phyloP scores from a whole-genome alignment of 1,140 invertebrate species.

The Uloborus diversus region DNA sequence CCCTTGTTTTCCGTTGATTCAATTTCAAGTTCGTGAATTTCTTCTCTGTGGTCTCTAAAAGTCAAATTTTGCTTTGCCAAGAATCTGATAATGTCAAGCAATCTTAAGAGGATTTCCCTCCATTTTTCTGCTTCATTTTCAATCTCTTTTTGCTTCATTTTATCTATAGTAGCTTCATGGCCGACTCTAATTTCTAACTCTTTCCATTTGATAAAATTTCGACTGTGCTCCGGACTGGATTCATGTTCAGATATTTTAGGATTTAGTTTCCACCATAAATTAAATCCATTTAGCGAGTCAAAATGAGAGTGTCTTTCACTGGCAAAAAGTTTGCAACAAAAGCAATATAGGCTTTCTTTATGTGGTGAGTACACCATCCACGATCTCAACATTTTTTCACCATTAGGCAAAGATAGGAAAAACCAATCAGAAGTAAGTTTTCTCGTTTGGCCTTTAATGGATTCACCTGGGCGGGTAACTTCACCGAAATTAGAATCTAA shows the following conservation, averaged over 20 bases:
- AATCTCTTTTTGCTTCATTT: background rate
- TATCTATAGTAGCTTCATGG: background rate
- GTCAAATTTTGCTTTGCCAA: conserved; percentile 31
- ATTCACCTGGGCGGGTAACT: conserved; percentile 1
- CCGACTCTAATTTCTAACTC: background rate
- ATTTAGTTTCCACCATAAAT: conserved; percentile 5
- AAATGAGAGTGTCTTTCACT: background rate
- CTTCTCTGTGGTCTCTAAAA: conserved; percentile 18
- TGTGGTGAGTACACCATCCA: conserved; percentile 23
- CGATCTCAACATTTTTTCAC: background rate
- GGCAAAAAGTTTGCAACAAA: conserved; percentile 6
- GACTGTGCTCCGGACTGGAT: background rate
- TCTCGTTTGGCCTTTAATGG: background rate
- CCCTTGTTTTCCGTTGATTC: conserved; percentile 4
- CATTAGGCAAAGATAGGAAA: background rate
- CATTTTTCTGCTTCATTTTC: conserved; percentile 1
- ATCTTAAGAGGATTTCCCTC: conserved; percentile 8
- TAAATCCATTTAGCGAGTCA: background rate
- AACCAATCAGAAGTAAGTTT: conserved; percentile 19
- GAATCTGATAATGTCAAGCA: conserved; percentile 23
- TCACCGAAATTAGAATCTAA: background rate
- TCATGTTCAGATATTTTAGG: conserved; percentile 5
- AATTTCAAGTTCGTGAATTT: background rate
- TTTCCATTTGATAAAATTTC: conserved; percentile 11
- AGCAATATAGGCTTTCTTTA: conserved; percentile 8